phyloP scores from a whole-genome alignment of 2,797 vertebrate genomes.

The Lemur catta region DNA sequence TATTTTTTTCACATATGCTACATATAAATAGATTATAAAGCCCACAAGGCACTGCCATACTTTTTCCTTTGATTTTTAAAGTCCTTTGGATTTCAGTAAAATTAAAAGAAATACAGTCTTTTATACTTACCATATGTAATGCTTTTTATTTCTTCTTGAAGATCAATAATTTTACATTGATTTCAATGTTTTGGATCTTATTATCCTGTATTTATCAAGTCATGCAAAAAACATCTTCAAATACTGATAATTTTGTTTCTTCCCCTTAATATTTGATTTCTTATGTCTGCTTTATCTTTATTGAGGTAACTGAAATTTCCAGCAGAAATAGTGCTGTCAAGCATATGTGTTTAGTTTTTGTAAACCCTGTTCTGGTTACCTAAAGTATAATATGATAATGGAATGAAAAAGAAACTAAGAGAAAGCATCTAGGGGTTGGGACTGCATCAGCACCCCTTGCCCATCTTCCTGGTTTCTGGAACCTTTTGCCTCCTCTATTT shows the following conservation, averaged over 20 bases:
- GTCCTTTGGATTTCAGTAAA: not conserved
- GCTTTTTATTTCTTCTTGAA: not conserved
- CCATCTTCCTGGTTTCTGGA: too few relatives aligned
- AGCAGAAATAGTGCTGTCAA: not conserved
- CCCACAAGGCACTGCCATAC: not conserved
- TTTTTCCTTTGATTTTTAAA: not conserved
- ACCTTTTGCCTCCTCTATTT: too few relatives aligned
- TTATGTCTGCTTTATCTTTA: not conserved
- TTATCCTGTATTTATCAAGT: not conserved
- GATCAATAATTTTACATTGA: not conserved
- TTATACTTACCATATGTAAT: not conserved
- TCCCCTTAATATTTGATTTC: not conserved
- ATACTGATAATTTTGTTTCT: not conserved
- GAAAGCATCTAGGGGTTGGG: too few relatives aligned
- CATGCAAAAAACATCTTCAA: not conserved
- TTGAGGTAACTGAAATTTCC: not conserved
- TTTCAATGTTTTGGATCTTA: not conserved
- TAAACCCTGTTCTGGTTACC: not conserved
- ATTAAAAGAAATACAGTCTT: not conserved
- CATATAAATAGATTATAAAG: not conserved
- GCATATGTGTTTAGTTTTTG: not conserved
- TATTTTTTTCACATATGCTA: not conserved
- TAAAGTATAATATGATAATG: too few relatives aligned
- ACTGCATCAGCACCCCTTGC: too few relatives aligned
- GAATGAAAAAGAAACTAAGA: too few relatives aligned